Conservation (phyloP, 2,113 vertebrate genomes). For the Tragulus kanchil region DNA sequence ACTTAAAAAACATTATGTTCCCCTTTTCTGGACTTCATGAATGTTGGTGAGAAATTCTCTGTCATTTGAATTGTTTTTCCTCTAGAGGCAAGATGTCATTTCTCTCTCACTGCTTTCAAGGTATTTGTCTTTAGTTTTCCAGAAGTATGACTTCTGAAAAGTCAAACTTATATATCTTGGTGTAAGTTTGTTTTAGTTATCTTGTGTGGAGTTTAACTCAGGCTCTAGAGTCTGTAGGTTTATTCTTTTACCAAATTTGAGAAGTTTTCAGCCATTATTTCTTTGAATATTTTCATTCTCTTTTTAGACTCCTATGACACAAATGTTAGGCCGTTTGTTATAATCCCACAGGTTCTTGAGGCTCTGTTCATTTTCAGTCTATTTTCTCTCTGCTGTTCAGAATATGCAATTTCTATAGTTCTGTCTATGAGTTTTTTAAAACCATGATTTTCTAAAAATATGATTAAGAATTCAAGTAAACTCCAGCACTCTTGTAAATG, state of each 20-base stretch:
- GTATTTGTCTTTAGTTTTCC: not conserved
- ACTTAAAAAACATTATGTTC: not conserved
- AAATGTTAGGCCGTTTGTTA: not conserved
- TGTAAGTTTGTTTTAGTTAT: not conserved
- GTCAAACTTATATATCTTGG: not conserved
- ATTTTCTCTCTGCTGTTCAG: not conserved
- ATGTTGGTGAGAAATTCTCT: not conserved
- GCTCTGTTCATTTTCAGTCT: not conserved
- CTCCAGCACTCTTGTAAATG: not conserved
- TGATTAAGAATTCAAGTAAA: conserved; percentile 1
- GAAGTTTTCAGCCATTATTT: not conserved
- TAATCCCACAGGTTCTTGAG: not conserved
- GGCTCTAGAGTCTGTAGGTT: not conserved
- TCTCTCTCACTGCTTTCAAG: not conserved
- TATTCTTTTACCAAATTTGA: not conserved
- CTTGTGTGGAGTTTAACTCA: not conserved
- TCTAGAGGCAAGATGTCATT: not conserved
- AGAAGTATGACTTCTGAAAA: not conserved
- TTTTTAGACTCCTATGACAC: not conserved
- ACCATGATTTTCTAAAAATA: not conserved
- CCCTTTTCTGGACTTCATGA: not conserved
- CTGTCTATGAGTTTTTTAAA: not conserved
- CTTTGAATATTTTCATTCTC: not conserved
- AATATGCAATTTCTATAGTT: not conserved
- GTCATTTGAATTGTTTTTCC: not conserved